phyloP scores from a whole-genome alignment of 2,888 invertebrate species.

The Lithophane leautieri region DNA sequence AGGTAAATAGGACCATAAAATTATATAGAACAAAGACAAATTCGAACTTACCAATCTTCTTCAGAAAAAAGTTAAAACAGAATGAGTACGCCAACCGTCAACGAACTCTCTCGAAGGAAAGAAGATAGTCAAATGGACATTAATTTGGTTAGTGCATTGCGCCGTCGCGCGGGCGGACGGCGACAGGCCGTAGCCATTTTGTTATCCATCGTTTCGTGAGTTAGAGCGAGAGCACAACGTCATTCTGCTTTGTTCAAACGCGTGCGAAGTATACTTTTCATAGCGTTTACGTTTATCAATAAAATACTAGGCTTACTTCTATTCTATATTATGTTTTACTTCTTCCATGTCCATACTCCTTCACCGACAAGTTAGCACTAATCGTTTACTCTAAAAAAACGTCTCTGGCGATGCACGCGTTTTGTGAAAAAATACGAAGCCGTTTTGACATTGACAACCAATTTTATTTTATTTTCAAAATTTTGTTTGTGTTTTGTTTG shows the following conservation, averaged over 20 bases:
- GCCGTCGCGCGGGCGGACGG: slow-evolving; percentile 50
- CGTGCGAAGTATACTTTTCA: slow-evolving; percentile 9
- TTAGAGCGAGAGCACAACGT: slow-evolving; percentile 73
- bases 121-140: slow-evolving; percentile 70
- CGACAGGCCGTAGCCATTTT: slow-evolving; percentile 81
- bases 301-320: slow-evolving; percentile 45
- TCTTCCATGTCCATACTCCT: slow-evolving; percentile 37
- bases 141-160: slow-evolving; percentile 39
- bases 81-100: slow-evolving; percentile 56
- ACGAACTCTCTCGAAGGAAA: slow-evolving; percentile 73
- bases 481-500: slow-evolving; percentile 53
- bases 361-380: not conserved
- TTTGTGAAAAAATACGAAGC: slow-evolving; percentile 18
- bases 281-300: slow-evolving; percentile 2
- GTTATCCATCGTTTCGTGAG: slow-evolving; percentile 76
- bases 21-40: not conserved
- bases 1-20: not conserved
- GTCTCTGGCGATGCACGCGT: not conserved
- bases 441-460: slow-evolving; percentile 32
- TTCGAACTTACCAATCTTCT: slow-evolving; percentile 56
- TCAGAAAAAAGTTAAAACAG: slow-evolving; percentile 42
- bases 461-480: slow-evolving; percentile 38
- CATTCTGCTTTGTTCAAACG: slow-evolving; percentile 34
- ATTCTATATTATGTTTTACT: slow-evolving; percentile 26
- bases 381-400: slow-evolving; percentile 5